These are phyloP conservation scores for Mantis religiosa DNA, from an alignment of 2,888 invertebrate genomes.

Conservation along the genomic window DNA sequence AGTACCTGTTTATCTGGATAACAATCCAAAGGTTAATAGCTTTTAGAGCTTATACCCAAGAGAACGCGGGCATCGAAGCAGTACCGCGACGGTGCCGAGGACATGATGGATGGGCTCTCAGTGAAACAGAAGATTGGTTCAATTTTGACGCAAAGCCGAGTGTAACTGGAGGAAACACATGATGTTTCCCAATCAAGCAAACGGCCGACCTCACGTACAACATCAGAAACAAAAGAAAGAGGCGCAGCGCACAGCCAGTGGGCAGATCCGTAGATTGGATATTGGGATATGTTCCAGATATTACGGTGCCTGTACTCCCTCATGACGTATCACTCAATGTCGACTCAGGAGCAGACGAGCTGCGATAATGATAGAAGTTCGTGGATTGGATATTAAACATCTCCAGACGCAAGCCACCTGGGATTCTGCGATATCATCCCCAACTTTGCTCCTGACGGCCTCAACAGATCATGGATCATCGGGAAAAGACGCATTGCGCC, in stretches of 20 bases:
- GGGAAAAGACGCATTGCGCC: background rate
- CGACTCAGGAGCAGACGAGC: background rate
- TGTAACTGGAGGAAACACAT: background rate
- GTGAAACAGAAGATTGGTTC: background rate
- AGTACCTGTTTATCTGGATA: too few species aligned
- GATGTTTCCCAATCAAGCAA: conserved; percentile 10
- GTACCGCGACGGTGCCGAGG: background rate
- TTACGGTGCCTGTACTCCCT: conserved; percentile 4
- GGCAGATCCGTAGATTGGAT: conserved; percentile 17
- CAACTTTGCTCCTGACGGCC: background rate
- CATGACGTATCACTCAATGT: conserved; percentile 19
- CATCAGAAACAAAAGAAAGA: conserved; percentile 11
- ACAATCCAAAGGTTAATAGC: too few species aligned
- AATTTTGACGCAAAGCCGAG: background rate
- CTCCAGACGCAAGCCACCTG: conserved; percentile 1
- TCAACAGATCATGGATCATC: background rate
- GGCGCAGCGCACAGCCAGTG: background rate
- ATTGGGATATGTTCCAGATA: conserved; percentile 21
- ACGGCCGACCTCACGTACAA: conserved; percentile 3
- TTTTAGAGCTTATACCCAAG: background rate
- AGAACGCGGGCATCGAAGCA: background rate
- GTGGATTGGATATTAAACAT: conserved; percentile 19
- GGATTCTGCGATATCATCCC: background rate
- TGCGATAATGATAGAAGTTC: background rate
- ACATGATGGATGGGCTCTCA: background rate